Evolutionary conservation across 2,888 invertebrate genomes (phyloP).

Genomic region (Morpho deidamia): DNA sequence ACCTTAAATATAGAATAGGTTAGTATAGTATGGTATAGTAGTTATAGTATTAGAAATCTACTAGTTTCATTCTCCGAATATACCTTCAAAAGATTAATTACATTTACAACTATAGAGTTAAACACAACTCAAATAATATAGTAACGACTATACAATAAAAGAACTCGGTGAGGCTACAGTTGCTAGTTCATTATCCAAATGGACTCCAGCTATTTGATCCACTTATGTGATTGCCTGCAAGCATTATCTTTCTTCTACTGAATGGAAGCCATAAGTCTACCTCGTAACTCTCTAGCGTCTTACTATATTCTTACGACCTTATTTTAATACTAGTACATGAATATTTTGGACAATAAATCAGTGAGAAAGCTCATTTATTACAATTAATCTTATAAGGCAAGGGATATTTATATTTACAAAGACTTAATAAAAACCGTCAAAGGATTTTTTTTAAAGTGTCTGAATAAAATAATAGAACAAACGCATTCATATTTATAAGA

Average conservation of each 20-base stretch:
- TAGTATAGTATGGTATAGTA: too few relatives aligned
- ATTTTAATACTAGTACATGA: slow-evolving; percentile 48
- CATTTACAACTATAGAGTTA: slow-evolving; percentile 7
- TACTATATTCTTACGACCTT: slow-evolving; percentile 59
- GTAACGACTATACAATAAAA: slow-evolving; percentile 56
- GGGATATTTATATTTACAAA: not conserved
- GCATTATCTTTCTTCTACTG: slow-evolving; percentile 72
- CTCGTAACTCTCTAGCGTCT: slow-evolving; percentile 68
- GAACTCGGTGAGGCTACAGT: slow-evolving; percentile 49
- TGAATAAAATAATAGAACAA: too few relatives aligned
- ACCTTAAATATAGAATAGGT: too few relatives aligned
- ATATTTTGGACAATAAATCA: slow-evolving; percentile 31
- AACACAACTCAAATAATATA: slow-evolving; percentile 33
- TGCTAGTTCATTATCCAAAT: slow-evolving; percentile 77
- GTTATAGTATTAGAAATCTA: too few relatives aligned
- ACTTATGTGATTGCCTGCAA: slow-evolving; percentile 78
- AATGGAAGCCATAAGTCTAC: slow-evolving; percentile 75
- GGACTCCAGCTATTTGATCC: slow-evolving; percentile 78
- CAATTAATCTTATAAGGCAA: slow-evolving; percentile 21
- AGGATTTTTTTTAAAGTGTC: too few relatives aligned
- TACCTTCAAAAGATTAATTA: too few relatives aligned
- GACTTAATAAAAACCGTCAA: too few relatives aligned
- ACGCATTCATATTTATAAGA: too few relatives aligned
- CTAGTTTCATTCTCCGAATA: too few relatives aligned
- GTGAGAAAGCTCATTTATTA: slow-evolving; percentile 25